phyloP scores from a whole-genome alignment of 2,797 vertebrate species.

The Phoebastria nigripes region DNA sequence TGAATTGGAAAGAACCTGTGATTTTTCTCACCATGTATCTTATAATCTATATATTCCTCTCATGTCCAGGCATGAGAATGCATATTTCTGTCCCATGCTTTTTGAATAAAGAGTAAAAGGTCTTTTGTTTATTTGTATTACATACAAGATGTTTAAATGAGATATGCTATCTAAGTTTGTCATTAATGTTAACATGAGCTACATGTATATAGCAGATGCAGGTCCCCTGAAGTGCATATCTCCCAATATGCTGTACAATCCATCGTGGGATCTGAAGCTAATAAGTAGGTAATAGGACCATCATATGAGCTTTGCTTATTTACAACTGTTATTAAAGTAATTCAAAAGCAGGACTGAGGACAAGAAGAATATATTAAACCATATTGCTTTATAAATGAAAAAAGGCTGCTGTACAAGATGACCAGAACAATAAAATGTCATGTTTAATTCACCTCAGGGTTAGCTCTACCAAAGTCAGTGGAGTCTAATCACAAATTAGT shows the following conservation, averaged over 20 bases:
- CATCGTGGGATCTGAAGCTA: constrained; percentile 2
- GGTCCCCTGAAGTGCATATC: not conserved
- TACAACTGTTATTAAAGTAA: constrained; percentile 42
- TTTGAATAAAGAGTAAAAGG: not conserved
- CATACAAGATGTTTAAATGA: not conserved
- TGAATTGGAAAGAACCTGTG: not conserved
- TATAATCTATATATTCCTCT: not conserved
- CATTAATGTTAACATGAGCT: not conserved
- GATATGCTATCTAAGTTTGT: not conserved
- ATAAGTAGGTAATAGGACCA: not conserved
- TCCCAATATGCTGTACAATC: not conserved
- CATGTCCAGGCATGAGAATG: not conserved
- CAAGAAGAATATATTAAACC: constrained; percentile 19
- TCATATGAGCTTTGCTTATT: constrained; percentile 13
- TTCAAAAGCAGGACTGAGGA: constrained; percentile 20
- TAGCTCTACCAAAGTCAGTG: not conserved
- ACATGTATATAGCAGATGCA: not conserved
- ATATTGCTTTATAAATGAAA: constrained; percentile 12
- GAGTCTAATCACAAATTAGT: not conserved
- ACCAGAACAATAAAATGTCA: constrained; percentile 7
- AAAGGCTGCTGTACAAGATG: not conserved
- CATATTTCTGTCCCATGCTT: not conserved
- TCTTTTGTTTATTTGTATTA: not conserved
- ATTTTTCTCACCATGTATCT: not conserved
- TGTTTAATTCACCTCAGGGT: not conserved